These are phyloP conservation scores for Philaenus spumarius DNA, from an alignment of 1,140 invertebrate species.

Conservation along the genomic window DNA sequence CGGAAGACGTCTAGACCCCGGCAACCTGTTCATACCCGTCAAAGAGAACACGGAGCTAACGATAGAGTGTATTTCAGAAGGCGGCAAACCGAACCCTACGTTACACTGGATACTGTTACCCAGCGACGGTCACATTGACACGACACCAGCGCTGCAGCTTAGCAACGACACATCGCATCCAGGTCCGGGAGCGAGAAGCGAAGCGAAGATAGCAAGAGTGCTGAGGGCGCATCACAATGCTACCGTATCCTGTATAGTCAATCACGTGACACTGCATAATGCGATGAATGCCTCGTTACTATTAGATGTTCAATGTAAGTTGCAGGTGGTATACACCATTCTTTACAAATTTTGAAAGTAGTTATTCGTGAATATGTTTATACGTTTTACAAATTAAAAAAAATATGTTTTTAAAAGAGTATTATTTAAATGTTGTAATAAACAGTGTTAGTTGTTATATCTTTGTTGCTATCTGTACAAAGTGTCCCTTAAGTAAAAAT, in stretches of 20 bases:
- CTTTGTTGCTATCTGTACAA: too few species aligned
- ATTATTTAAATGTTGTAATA: too few species aligned
- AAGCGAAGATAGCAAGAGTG: conserved; percentile 56
- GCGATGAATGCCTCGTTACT: conserved; percentile 63
- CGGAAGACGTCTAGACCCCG: conserved; percentile 67
- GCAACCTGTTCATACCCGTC: conserved; percentile 75
- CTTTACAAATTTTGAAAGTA: too few species aligned
- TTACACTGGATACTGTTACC: conserved; percentile 61
- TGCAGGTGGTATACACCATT: too few species aligned
- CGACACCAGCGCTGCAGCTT: conserved; percentile 36
- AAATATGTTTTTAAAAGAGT: too few species aligned
- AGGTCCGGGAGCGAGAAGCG: conserved; percentile 46
- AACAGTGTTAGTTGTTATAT: conserved; percentile 24
- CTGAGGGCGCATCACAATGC: conserved; percentile 67
- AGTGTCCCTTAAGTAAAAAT: too few species aligned
- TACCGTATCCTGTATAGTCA: conserved; percentile 62
- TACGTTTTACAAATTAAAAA: too few species aligned
- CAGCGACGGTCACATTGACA: conserved; percentile 10
- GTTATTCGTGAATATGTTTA: too few species aligned
- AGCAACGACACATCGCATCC: conserved; percentile 4
- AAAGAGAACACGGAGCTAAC: conserved; percentile 71
- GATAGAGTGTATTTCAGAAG: conserved; percentile 74
- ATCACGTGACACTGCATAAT: conserved; percentile 57
- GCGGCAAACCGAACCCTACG: conserved; percentile 68
- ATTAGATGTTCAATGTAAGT: conserved; percentile 77